phyloP scores from a whole-genome alignment of 53 echinoderm and acorn worm species.

The Arbacia lixula region DNA sequence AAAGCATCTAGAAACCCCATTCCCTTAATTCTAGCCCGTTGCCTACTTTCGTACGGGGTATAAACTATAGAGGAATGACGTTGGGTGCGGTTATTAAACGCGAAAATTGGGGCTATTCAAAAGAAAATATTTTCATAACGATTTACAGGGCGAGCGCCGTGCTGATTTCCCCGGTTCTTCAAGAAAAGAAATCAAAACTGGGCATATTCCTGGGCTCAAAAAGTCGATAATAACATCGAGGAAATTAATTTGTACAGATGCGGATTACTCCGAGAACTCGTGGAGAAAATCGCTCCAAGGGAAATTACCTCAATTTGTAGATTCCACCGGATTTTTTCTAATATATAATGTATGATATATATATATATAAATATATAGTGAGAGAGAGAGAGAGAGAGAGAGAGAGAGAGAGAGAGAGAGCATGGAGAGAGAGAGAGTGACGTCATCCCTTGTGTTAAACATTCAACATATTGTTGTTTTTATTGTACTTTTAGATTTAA shows the following conservation, averaged over 20 bases:
- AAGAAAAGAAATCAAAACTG: slow-evolving; percentile 46
- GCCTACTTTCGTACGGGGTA: neutral
- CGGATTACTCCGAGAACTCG: slow-evolving; percentile 31
- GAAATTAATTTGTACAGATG: slow-evolving; percentile 56
- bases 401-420: no score
- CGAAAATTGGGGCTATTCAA: slow-evolving; percentile 45
- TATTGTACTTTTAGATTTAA: no score
- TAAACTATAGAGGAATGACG: neutral
- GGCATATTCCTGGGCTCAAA: slow-evolving; percentile 8
- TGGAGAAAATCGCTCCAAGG: slow-evolving; percentile 13
- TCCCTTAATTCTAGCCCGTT: no score
- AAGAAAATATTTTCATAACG: slow-evolving; percentile 44
- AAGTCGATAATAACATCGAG: slow-evolving; percentile 48
- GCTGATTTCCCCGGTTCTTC: slow-evolving; percentile 8
- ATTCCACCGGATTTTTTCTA: slow-evolving; percentile 5
- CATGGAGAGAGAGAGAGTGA: no score
- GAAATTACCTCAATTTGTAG: slow-evolving; percentile 41
- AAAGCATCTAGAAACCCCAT: no score
- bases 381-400: no score
- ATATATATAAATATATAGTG: no score
- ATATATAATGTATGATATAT: no score
- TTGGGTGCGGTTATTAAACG: slow-evolving; percentile 37
- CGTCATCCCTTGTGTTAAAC: no score
- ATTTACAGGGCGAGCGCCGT: slow-evolving; percentile 29
- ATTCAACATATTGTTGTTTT: no score